Evolutionary conservation across 2,113 vertebrate genomes (phyloP).

Genomic region (Sapayoa aenigma): DNA sequence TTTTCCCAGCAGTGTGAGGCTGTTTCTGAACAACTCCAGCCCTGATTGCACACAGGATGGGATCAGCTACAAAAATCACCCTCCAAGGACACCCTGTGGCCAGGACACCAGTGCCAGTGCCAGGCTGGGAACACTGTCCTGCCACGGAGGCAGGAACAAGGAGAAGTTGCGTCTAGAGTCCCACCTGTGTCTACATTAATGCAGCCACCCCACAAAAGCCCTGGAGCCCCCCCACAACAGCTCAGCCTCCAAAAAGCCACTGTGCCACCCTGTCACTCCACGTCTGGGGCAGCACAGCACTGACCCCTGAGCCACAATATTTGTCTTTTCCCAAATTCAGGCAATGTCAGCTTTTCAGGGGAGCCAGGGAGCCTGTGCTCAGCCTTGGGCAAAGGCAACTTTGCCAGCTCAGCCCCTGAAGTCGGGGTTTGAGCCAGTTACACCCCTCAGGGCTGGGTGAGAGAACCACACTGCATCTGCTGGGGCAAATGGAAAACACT

Average conservation of each 20-base stretch:
- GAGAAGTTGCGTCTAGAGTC: not conserved
- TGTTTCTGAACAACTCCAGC: not conserved
- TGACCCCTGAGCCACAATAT: not conserved
- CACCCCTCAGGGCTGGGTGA: not conserved
- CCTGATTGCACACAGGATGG: not conserved
- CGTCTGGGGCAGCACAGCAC: not conserved
- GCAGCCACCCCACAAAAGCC: not conserved
- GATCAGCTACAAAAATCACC: not conserved
- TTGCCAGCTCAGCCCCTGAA: not conserved
- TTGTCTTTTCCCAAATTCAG: not conserved
- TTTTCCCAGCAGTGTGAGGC: not conserved
- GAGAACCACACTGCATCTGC: fast-evolving
- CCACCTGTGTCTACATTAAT: not conserved
- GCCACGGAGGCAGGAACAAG: not conserved
- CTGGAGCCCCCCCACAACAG: not conserved
- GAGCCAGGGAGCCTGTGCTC: not conserved
- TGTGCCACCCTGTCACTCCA: not conserved
- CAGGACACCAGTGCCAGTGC: fast-evolving
- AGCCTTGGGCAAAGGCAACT: not conserved
- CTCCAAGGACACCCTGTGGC: not conserved
- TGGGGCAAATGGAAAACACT: fast-evolving
- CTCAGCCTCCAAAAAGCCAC: not conserved
- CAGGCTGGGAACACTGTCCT: not conserved
- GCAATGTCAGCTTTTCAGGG: not conserved
- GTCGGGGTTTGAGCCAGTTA: not conserved